Evolutionary conservation across 2,888 invertebrate genomes (phyloP).

Genomic region (Clusia tigrina): DNA sequence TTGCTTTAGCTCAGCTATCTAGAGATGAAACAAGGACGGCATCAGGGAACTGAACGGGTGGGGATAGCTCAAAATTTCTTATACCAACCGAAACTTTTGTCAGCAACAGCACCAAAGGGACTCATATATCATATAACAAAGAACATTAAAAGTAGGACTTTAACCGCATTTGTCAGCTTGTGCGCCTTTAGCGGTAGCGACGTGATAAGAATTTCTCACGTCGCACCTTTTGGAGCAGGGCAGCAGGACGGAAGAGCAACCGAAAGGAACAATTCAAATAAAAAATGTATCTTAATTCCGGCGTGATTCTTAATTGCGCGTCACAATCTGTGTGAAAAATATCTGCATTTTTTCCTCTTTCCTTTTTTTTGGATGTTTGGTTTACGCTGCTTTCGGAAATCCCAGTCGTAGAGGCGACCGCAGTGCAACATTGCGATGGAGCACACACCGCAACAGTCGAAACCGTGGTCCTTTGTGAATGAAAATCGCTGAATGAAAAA

Average conservation of each 20-base stretch:
- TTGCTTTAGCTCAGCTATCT: too few species aligned
- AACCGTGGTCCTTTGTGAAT: too few species aligned
- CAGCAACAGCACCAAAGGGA: constrained; percentile 24
- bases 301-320: constrained; percentile 21
- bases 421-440: constrained; percentile 13
- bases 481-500: constrained; percentile 3
- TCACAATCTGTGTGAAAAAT: constrained; percentile 9
- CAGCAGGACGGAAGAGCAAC: background rate
- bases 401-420: constrained; percentile 12
- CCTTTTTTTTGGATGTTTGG: background rate
- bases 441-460: background rate
- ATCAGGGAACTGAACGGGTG: too few species aligned
- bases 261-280: background rate
- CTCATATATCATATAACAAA: constrained; percentile 24
- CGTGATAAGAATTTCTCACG: constrained; percentile 19
- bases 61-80: too few species aligned
- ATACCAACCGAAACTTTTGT: constrained; percentile 17
- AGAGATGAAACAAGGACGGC: too few species aligned
- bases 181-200: constrained; percentile 12
- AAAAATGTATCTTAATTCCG: background rate
- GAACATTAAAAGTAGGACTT: background rate
- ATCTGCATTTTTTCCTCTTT: background rate
- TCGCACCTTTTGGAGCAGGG: constrained; percentile 9
- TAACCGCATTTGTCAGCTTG: constrained; percentile 9
- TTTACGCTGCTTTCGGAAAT: constrained; percentile 1